Evolutionary conservation across 1,140 invertebrate species (phyloP), one percentile per base, ranked within the genome.

Genomic region (Eriosoma lanigerum): DNA sequence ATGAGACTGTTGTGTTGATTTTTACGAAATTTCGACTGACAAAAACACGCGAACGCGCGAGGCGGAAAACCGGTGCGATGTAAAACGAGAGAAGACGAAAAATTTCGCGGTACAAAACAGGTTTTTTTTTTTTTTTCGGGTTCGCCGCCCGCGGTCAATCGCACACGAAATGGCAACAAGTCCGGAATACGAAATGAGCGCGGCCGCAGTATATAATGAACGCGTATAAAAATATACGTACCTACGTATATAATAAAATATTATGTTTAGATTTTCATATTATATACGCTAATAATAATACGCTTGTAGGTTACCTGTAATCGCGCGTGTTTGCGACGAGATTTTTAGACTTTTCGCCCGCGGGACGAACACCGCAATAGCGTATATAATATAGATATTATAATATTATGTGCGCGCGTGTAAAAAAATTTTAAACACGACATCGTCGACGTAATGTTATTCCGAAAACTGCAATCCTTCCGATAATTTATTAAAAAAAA

Each of bases 141-240:
- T 50, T 21, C 38, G 66, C 38, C 21, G 15, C n/a, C 38, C 21
- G 13, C 19, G 44, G 64, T 48, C 44, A 26, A 68, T 38, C 13
- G n/a, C n/a, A 12, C 62, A 12, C 64, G 64, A 66, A 66, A 66
- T 66, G 38, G 64, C 64, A 66, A 66, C 38, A 38, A 21, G 64
- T 66, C 21, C 38, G 38, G 64, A 66, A 66, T 66, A 66, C 64
- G 64, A 66, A 66, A 64, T 32, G 62, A 44, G 19, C 32, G 66
- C 21, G 24, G 62, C 21, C 13, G 46, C 17, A 13, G 66, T 9
- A 17, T 70, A 21, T 19, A n/a, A n/a, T 17, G 62, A 38, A n/a
- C 62, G 32, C 62, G 19, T 64, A 44, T 38, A n/a, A 64, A 58
- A 0, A 60, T 24, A 60, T 26, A 26, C 5, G 15, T 17, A 26